Percentiles rank a stretch among this genome's conserved stretches.
Evolutionary conservation across 2,797 vertebrate genomes (phyloP).

Genomic region (Propithecus deckenii): DNA sequence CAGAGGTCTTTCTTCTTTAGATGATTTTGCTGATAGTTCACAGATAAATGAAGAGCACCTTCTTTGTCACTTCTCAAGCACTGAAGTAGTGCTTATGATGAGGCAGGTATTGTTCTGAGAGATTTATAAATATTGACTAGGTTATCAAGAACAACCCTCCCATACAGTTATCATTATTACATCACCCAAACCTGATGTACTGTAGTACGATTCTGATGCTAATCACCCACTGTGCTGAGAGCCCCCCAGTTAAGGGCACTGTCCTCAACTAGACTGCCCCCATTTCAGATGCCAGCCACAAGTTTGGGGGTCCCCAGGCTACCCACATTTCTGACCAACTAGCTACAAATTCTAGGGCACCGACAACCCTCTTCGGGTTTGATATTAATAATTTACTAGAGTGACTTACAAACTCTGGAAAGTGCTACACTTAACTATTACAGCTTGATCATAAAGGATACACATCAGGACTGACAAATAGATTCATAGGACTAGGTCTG

Average conservation of each 20-base stretch:
- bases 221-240: not conserved
- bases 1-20: not conserved
- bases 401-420: not conserved
- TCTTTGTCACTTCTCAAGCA: not conserved
- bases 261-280: too few relatives aligned
- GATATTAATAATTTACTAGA: not conserved
- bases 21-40: not conserved
- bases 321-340: not conserved
- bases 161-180: not conserved
- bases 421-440: not conserved
- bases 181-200: rapidly evolving
- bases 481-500: too few relatives aligned
- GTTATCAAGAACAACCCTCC: not conserved
- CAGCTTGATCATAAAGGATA: not conserved
- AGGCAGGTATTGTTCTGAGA: not conserved
- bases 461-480: not conserved
- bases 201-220: not conserved
- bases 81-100: not conserved
- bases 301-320: not conserved
- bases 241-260: not conserved
- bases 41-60: not conserved
- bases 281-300: not conserved
- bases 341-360: not conserved
- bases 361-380: not conserved
- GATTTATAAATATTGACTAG: not conserved